Percentiles rank a stretch among this genome's conserved stretches.
phyloP scores from a whole-genome alignment of 2,113 vertebrate genomes.

The Barnardius zonarius region DNA sequence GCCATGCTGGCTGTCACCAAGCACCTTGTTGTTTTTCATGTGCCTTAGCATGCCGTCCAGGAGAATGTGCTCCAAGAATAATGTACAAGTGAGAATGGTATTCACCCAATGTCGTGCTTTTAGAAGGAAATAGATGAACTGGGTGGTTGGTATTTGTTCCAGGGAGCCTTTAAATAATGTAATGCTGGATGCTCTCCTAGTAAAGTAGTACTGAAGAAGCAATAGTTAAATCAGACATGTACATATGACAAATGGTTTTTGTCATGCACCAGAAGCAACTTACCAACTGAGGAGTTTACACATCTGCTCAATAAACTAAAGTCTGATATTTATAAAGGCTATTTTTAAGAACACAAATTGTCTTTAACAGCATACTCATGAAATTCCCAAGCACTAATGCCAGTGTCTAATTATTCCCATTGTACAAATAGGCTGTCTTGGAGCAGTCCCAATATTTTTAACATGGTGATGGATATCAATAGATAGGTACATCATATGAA shows the following conservation, averaged over 20 bases:
- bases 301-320: neutral
- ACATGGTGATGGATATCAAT: neutral
- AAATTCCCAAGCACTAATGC: neutral
- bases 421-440: neutral
- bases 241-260: neutral
- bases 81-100: neutral
- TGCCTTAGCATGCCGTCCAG: no score
- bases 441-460: neutral
- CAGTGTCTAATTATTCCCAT: neutral
- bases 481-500: neutral
- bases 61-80: no score
- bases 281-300: neutral
- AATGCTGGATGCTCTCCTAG: neutral
- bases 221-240: neutral
- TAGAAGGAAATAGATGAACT: constrained; percentile 10
- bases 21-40: no score
- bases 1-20: no score
- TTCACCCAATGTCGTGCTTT: neutral
- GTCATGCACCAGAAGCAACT: neutral
- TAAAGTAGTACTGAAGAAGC: neutral
- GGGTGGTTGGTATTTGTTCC: neutral
- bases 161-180: constrained; percentile 1
- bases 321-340: neutral
- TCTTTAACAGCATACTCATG: neutral
- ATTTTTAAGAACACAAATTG: neutral